These are phyloP conservation scores for Nomada ruficornis DNA, from an alignment of 2,888 invertebrate species.

Conservation along the genomic window DNA sequence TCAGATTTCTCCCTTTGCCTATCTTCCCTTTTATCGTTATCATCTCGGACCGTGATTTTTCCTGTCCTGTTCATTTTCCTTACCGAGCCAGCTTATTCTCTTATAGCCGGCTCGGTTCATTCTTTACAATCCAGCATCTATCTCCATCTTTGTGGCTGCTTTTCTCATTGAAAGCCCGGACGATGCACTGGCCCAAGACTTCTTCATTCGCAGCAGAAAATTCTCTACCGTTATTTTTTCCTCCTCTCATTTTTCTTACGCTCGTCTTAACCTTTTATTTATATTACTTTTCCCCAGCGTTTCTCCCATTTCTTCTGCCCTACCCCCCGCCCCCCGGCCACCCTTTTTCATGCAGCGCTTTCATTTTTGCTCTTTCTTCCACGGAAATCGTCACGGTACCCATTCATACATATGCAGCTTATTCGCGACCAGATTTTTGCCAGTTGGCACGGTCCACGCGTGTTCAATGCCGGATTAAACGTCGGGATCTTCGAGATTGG, in stretches of 20 bases:
- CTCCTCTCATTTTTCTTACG: background rate
- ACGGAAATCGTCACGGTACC: background rate
- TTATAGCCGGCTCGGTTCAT: conserved; percentile 32
- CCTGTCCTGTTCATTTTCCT: conserved; percentile 56
- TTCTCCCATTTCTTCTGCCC: background rate
- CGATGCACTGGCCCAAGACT: conserved; percentile 48
- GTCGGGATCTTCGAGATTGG: conserved; percentile 23
- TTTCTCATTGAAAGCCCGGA: conserved; percentile 32
- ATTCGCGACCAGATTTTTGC: conserved; percentile 7
- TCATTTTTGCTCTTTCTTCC: background rate
- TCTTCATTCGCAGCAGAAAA: conserved; percentile 31
- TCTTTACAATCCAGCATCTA: conserved; percentile 42
- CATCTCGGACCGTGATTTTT: conserved; percentile 40
- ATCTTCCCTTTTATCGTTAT: conserved; percentile 30
- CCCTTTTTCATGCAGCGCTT: background rate
- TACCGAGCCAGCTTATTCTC: conserved; percentile 48
- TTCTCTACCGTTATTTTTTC: conserved; percentile 6
- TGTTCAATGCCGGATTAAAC: conserved; percentile 7
- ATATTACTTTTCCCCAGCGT: conserved; percentile 10
- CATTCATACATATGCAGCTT: background rate
- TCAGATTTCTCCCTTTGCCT: background rate
- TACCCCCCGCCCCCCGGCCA: background rate
- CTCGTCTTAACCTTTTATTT: conserved; percentile 33
- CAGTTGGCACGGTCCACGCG: background rate
- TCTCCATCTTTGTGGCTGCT: conserved; percentile 51